These are phyloP conservation scores for Brachyopa scutellaris DNA, from an alignment of 2,888 invertebrate genomes.

Conservation along the genomic window DNA sequence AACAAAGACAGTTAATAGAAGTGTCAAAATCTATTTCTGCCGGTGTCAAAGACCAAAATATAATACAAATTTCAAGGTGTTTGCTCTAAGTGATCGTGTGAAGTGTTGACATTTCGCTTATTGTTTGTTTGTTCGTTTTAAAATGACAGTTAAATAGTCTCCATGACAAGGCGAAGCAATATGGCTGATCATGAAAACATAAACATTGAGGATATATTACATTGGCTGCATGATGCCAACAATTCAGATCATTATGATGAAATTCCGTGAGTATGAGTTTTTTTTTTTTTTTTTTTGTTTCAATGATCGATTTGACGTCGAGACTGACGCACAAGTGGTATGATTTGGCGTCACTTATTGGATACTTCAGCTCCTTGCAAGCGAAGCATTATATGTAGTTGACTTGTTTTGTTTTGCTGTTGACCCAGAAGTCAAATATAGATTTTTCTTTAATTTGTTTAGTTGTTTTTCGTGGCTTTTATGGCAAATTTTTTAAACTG, in stretches of 20 bases:
- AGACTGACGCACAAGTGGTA: background rate
- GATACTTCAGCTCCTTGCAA: too few relatives aligned
- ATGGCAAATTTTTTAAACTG: too few relatives aligned
- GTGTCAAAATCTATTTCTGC: conserved; percentile 47
- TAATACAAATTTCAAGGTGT: conserved; percentile 22
- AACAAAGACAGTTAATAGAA: conserved; percentile 18
- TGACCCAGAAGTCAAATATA: too few relatives aligned
- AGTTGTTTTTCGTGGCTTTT: too few relatives aligned
- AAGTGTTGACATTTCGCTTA: too few relatives aligned
- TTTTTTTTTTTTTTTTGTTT: background rate
- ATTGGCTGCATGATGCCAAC: conserved; percentile 77
- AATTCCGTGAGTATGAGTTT: conserved; percentile 75
- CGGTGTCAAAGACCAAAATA: conserved; percentile 28
- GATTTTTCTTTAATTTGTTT: too few relatives aligned
- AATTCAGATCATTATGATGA: conserved; percentile 56
- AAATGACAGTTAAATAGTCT: conserved; percentile 12
- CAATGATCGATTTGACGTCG: background rate
- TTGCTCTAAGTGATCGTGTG: background rate
- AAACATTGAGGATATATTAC: conserved; percentile 77
- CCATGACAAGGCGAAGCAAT: conserved; percentile 52
- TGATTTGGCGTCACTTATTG: too few relatives aligned
- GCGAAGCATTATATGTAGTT: too few relatives aligned
- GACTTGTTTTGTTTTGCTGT: too few relatives aligned
- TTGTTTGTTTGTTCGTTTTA: conserved; percentile 59
- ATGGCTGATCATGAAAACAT: conserved; percentile 74